Evolutionary conservation across 2,113 vertebrate species (phyloP).

Genomic region (Eretmochelys imbricata): DNA sequence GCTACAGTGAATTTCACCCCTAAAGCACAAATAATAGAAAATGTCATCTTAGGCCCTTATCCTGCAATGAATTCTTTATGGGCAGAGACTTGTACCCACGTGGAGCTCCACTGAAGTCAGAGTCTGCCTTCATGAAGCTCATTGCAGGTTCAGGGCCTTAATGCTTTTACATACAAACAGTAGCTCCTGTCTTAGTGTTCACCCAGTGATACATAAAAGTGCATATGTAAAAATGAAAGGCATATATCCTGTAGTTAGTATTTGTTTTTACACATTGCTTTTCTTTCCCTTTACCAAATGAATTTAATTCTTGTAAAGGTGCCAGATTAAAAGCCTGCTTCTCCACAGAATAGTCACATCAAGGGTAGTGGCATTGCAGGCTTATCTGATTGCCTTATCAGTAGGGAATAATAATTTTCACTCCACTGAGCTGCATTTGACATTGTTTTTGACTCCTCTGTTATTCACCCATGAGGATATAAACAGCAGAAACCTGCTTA

Average conservation of each 20-base stretch:
- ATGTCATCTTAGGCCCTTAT: neutral
- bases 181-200: neutral
- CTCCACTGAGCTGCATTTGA: neutral
- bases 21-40: neutral
- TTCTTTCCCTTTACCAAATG: slow-evolving; percentile 10
- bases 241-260: neutral
- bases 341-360: slow-evolving; percentile 2
- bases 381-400: neutral
- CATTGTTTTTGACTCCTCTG: neutral
- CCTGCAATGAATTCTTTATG: neutral
- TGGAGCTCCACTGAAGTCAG: neutral
- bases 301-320: neutral
- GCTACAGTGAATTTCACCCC: neutral
- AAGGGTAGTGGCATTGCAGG: neutral
- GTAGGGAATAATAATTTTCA: neutral
- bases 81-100: neutral
- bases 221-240: accelerated
- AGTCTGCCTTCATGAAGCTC: neutral
- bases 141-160: neutral
- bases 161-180: neutral
- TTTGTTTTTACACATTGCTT: neutral
- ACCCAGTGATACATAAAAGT: neutral
- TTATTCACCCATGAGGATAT: neutral
- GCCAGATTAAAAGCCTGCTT: neutral
- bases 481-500: neutral